Evolutionary conservation across 2,888 invertebrate species (phyloP).

Genomic region (Homarus gammarus): DNA sequence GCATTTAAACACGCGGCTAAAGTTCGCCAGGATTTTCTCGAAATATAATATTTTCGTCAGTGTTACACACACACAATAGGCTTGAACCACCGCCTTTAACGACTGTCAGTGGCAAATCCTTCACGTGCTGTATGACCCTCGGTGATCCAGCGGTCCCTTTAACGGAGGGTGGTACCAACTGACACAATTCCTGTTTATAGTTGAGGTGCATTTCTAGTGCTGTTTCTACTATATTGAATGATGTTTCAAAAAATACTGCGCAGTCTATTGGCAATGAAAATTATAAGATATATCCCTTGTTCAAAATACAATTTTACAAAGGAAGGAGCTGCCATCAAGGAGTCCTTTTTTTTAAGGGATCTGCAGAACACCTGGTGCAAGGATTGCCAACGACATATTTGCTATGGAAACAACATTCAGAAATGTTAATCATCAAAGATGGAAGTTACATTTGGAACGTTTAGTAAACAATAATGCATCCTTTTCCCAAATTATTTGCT

Average conservation of each 20-base stretch:
- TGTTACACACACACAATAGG: neutral
- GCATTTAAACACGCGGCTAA: neutral
- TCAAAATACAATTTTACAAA: neutral
- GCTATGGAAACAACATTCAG: neutral
- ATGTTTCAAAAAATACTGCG: neutral
- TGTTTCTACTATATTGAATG: neutral
- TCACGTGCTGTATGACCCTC: neutral
- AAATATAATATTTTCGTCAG: no score
- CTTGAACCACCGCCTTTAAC: neutral
- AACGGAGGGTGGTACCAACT: neutral
- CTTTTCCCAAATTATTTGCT: neutral
- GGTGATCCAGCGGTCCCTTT: no score
- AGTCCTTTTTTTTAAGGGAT: conserved; percentile 13
- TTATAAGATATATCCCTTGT: neutral
- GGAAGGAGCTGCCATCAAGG: neutral
- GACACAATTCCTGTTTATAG: neutral
- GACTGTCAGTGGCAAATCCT: neutral
- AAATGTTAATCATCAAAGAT: neutral
- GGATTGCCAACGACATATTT: conserved; percentile 13
- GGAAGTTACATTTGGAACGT: neutral
- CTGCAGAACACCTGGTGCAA: conserved; percentile 56
- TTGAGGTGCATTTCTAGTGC: neutral
- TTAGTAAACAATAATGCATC: conserved; percentile 20
- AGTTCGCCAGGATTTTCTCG: no score
- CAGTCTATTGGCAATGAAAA: neutral